Conservation (phyloP, 2,797 vertebrate species). For the Serranus cabrilla region DNA sequence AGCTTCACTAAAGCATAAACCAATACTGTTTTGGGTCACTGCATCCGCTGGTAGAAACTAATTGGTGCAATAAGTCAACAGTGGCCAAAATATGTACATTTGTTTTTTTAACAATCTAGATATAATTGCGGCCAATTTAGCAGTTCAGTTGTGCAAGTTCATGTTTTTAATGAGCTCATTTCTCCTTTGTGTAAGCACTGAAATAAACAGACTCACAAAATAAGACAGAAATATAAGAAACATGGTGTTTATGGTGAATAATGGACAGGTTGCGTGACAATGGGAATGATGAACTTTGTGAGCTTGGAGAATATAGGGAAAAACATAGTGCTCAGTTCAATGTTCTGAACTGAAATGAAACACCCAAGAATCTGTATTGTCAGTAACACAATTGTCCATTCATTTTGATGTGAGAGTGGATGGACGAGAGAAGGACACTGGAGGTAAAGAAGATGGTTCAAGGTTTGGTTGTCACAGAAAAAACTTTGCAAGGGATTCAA, state of each 20-base stretch:
- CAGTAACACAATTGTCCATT: too few species aligned
- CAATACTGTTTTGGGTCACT: slow-evolving; percentile 3
- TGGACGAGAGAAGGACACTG: too few species aligned
- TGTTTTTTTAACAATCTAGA: slow-evolving; percentile 14
- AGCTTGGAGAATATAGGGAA: too few species aligned
- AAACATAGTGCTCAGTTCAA: too few species aligned
- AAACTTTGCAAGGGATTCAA: too few species aligned
- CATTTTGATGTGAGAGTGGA: too few species aligned
- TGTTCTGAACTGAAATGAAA: too few species aligned
- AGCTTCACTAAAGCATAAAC: slow-evolving; percentile 29
- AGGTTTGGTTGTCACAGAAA: too few species aligned
- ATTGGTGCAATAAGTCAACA: slow-evolving; percentile 15
- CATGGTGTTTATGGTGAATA: neutral
- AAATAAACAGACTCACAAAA: neutral
- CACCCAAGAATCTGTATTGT: too few species aligned
- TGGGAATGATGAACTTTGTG: neutral
- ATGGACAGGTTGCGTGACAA: neutral
- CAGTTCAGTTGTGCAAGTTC: neutral
- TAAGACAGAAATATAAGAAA: too few species aligned
- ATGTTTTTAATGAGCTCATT: slow-evolving; percentile 5
- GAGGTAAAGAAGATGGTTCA: too few species aligned
- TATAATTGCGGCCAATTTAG: neutral
- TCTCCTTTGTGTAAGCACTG: neutral
- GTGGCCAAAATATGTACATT: neutral
- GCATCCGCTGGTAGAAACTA: slow-evolving; percentile 17